Percentiles rank a stretch among this genome's conserved stretches.
Evolutionary conservation across 2,888 invertebrate species (phyloP).

Genomic region (Eupelmus urozonus): DNA sequence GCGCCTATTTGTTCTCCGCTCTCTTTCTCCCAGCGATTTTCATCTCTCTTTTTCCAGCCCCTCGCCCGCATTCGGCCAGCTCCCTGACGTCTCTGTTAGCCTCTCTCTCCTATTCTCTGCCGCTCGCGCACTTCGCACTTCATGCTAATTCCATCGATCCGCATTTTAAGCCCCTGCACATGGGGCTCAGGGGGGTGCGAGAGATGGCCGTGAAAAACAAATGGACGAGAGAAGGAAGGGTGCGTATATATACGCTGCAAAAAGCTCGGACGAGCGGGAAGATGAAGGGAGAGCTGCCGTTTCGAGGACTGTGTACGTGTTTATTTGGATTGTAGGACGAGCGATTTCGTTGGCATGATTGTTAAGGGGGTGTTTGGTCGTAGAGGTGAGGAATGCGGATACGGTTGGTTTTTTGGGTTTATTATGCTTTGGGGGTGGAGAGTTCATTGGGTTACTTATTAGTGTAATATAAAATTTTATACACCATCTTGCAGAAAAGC

Average conservation of each 20-base stretch:
- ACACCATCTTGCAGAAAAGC: too few relatives aligned
- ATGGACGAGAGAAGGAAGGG: too few relatives aligned
- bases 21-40: conserved; percentile 21
- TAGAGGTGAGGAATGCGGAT: too few relatives aligned
- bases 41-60: conserved; percentile 23
- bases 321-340: too few relatives aligned
- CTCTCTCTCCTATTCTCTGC: not conserved
- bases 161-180: conserved; percentile 62
- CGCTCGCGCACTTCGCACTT: conserved; percentile 65
- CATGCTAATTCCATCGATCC: conserved; percentile 72
- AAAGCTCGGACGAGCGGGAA: too few relatives aligned
- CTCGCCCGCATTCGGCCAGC: conserved; percentile 46
- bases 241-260: too few relatives aligned
- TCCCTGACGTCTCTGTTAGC: conserved; percentile 34
- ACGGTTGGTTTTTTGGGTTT: too few relatives aligned
- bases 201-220: conserved; percentile 48
- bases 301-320: not conserved
- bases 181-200: conserved; percentile 6
- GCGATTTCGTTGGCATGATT: not conserved
- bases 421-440: too few relatives aligned
- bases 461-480: too few relatives aligned
- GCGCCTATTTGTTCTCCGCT: not conserved
- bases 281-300: too few relatives aligned
- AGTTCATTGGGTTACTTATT: too few relatives aligned
- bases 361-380: too few relatives aligned